Conservation (phyloP, 2,888 invertebrate species). For the Rugalucina vietnamica region DNA sequence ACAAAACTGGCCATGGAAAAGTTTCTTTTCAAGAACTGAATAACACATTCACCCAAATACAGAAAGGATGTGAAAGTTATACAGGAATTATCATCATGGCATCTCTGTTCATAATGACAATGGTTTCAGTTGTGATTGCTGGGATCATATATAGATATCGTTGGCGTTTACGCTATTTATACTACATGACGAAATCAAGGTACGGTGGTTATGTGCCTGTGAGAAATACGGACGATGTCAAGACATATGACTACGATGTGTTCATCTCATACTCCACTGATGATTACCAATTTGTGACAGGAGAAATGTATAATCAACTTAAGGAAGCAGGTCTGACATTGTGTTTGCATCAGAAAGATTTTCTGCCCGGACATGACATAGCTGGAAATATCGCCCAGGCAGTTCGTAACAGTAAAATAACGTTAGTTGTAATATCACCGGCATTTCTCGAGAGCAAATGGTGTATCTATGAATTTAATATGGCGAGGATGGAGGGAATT, state of each 20-base stretch:
- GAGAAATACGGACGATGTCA: background rate
- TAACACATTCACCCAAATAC: background rate
- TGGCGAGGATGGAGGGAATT: too few relatives aligned
- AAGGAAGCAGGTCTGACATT: background rate
- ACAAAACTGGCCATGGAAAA: background rate
- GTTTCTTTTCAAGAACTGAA: background rate
- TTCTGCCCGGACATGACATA: background rate
- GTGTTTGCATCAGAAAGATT: background rate
- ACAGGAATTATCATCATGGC: background rate
- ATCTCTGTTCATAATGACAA: background rate
- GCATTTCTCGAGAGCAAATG: background rate
- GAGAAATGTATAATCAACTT: background rate
- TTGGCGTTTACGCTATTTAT: background rate
- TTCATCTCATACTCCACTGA: background rate
- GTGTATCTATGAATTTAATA: background rate
- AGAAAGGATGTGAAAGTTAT: background rate
- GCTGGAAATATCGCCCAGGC: background rate
- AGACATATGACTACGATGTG: background rate
- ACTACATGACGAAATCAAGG: constrained; percentile 1
- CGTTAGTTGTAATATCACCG: background rate
- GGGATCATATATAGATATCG: background rate
- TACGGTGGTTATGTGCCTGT: background rate
- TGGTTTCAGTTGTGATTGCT: background rate
- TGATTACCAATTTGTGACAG: background rate
- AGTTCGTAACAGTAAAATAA: background rate